A percentile compares a stretch with the other conserved stretches of the same genome.
These are phyloP conservation scores for Caenorhabditis sp. DNA, from an alignment of 2,888 invertebrate species.

Conservation along the genomic window DNA sequence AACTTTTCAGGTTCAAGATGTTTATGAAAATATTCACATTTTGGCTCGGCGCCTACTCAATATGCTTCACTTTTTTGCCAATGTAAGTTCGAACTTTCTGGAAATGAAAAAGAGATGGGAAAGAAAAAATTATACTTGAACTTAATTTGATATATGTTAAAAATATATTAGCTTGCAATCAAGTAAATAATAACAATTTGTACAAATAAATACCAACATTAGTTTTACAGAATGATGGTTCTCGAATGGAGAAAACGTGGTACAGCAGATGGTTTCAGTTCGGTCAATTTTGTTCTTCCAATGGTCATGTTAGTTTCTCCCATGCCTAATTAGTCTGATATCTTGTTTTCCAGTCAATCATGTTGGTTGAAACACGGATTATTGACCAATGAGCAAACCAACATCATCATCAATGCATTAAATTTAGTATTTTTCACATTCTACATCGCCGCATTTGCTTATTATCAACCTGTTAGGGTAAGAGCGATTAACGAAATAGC, in stretches of 20 bases:
- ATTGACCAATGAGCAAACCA: slow-evolving; percentile 59
- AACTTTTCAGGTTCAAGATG: slow-evolving; percentile 9
- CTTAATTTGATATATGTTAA: too few relatives aligned
- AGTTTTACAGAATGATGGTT: slow-evolving; percentile 40
- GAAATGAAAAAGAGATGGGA: too few relatives aligned
- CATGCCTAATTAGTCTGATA: too few relatives aligned
- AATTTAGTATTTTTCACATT: slow-evolving; percentile 59
- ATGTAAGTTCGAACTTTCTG: too few relatives aligned
- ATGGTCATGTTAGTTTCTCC: slow-evolving; percentile 40
- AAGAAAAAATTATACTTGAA: too few relatives aligned
- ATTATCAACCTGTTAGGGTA: slow-evolving; percentile 68
- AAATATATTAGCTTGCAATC: too few relatives aligned
- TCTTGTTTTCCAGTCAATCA: slow-evolving; percentile 41
- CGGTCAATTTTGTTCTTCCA: slow-evolving; percentile 66
- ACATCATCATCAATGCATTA: slow-evolving; percentile 61
- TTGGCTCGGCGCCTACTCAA: slow-evolving; percentile 66
- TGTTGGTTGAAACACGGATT: slow-evolving; percentile 66
- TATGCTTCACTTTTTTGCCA: slow-evolving; percentile 67
- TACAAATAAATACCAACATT: too few relatives aligned
- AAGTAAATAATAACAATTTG: too few relatives aligned
- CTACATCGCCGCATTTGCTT: slow-evolving; percentile 62
- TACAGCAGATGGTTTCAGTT: slow-evolving; percentile 69
- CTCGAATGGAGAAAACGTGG: slow-evolving; percentile 63
- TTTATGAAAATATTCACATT: slow-evolving; percentile 51
- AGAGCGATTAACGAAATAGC: neutral